Base-by-base conservation (phyloP, 2,113 vertebrate genomes). In the Platichthys flesus region DNA sequence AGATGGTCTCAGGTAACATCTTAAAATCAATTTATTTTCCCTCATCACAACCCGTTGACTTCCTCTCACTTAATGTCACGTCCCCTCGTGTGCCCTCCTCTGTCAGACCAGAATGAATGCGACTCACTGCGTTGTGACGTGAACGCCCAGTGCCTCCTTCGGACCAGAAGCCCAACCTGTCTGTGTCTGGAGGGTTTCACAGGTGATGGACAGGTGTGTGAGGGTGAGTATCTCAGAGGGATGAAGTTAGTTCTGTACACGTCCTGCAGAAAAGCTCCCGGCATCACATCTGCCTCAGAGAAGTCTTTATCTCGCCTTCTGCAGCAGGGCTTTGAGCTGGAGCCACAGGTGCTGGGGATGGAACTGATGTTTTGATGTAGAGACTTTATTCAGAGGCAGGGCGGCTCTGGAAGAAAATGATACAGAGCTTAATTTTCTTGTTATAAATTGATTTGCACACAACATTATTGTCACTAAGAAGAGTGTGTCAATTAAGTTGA, bases 1-100 rank as follows among this genome's bases (percentile, higher is more conserved):
- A 95, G 76, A 94, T 96, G 95, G 88, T 97, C 57, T 95, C 96
- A 95, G 97, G 96, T 98, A 96, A 81, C 15, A 37, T 13, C 3
- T 8, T n/a, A 16, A 0, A 56, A 2, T 12, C 37, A 3, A 40
- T 12, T 10, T 13, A 42, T 42, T 42, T 12, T 13, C 40, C 13
- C 9, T 3, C 12, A 10, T 42, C 9, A 37, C 35, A 9, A 37
- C 35, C 40, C 12, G 40, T 42, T 42, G 3, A 3, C 40, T 42
- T 13, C 40, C 40, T 20, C 31, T 67, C 5, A 65, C 40, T 59
- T 57, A 59, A 67, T 60, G 9, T 71, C 10, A 20, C 52, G 16
- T 67, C 73, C 72, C 76, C 14, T 64, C 83, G 65, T 21, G 82
- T 28, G 14, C 18, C 60, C 55, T 63, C 59, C 35, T 65, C 35